Evolutionary conservation across 2,888 invertebrate species (phyloP), one percentile per base, ranked within the genome.

Genomic region (Scaptomyza tumidula): DNA sequence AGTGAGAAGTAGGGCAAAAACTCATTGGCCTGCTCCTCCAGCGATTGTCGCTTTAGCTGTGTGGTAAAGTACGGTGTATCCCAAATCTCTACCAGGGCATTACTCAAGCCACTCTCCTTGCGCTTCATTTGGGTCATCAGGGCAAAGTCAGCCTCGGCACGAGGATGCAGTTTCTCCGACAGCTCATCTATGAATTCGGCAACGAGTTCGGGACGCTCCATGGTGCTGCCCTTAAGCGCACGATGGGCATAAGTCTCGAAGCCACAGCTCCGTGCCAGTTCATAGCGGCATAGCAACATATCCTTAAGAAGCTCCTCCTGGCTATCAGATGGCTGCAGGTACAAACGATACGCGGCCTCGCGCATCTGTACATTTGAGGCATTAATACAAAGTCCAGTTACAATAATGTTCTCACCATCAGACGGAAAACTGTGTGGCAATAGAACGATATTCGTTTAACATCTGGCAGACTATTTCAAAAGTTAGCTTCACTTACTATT

Each of bases 181-280:
- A 98, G 93, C 43, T 94, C 94, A 81, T 96, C 94, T 3, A 99
- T 93, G 92, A 99, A 98, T 68, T 96, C 94, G 58, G 93, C 93
- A 0, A 98, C 98, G 80, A 95, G 95, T 52, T 95, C 93, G 0
- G 98, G 96, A 0, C 94, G 95, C 89, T 97, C 96, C 83, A 97
- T 96, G 46, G 98, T 95, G 80, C 98, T 97, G 7, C 97, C 97
- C 88, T 96, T 96, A 61, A 98, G 94, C 1, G 98, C 98, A 86
- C 98, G 94, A 90, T 99, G 97, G 0, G 97, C 96, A 86, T 96
- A 99, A 0, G 97, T 95, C 14, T 94, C 93, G 92, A 98, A 99
- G 2, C 98, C 99, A 90, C 98, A 99, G 11, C 96, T 93, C 58
- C 94, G 93, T 0, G 99, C 99, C 85, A 99, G 93, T 66, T 96